Evolutionary conservation across 2,113 vertebrate genomes (phyloP).

Genomic region (Sinocyclocheilus anshuiensis): DNA sequence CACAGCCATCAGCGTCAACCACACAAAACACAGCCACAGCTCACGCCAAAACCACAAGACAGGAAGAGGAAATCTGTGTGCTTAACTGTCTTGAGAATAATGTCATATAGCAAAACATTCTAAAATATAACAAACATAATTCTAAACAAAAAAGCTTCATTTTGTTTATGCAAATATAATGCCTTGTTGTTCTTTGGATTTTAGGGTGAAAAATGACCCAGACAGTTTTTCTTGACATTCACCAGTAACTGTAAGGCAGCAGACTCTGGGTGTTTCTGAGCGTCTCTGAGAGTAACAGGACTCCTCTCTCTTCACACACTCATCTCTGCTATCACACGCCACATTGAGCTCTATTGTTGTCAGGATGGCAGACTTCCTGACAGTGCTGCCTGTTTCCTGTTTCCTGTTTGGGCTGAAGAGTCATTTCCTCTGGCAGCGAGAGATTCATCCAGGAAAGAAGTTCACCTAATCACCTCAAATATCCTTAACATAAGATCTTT

Average conservation of each 20-base stretch:
- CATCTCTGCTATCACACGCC: constrained; percentile 54
- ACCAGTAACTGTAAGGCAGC: too few relatives aligned
- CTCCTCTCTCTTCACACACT: background rate
- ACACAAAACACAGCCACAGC: background rate
- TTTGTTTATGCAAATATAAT: background rate
- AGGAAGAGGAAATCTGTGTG: background rate
- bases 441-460: constrained; percentile 50
- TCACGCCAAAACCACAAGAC: background rate
- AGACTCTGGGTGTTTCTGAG: too few relatives aligned
- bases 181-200: background rate
- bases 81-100: too few relatives aligned
- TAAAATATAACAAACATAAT: too few relatives aligned
- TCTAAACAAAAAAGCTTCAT: background rate
- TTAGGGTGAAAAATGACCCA: background rate
- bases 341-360: constrained; percentile 67
- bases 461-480: constrained; percentile 46
- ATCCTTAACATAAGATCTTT: background rate
- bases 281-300: too few relatives aligned
- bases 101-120: too few relatives aligned
- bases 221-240: background rate
- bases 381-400: constrained; percentile 68
- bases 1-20: too few relatives aligned
- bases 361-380: constrained; percentile 70
- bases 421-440: constrained; percentile 67
- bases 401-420: constrained; percentile 75